Percentiles rank a stretch among this genome's conserved stretches.
phyloP scores from a whole-genome alignment of 2,888 invertebrate genomes.

The Tachina grossa region DNA sequence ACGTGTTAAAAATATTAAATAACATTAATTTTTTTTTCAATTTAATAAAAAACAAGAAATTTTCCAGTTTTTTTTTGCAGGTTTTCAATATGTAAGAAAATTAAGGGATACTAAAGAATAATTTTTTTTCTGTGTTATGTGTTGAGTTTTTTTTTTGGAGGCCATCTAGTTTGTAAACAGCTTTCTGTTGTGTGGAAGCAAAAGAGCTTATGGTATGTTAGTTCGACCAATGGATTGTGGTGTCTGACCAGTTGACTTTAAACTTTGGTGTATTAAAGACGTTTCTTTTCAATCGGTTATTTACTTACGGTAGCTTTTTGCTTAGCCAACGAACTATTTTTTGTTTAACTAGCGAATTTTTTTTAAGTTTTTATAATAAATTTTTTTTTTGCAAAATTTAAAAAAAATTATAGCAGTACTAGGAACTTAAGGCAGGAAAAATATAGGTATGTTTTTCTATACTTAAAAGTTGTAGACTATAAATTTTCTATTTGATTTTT shows the following conservation, averaged over 20 bases:
- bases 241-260: slow-evolving; percentile 60
- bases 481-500: neutral
- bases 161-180: slow-evolving; percentile 55
- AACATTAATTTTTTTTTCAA: neutral
- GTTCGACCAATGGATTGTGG: slow-evolving; percentile 24
- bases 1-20: slow-evolving; percentile 66
- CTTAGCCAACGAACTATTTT: slow-evolving; percentile 2
- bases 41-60: slow-evolving; percentile 48
- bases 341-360: neutral
- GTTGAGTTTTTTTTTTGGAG: slow-evolving; percentile 51
- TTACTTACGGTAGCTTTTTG: neutral
- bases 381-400: neutral
- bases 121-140: neutral
- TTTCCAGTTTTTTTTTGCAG: neutral
- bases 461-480: neutral
- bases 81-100: neutral
- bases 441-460: slow-evolving; percentile 14
- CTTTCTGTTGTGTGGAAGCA: slow-evolving; percentile 26
- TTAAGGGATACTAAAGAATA: slow-evolving; percentile 23
- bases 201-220: slow-evolving; percentile 32
- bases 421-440: neutral
- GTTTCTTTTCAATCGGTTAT: neutral
- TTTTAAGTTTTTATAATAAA: neutral
- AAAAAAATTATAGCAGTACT: neutral
- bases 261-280: slow-evolving; percentile 54